Conservation (phyloP, 2,113 vertebrate species). For the Struthio camelus region DNA sequence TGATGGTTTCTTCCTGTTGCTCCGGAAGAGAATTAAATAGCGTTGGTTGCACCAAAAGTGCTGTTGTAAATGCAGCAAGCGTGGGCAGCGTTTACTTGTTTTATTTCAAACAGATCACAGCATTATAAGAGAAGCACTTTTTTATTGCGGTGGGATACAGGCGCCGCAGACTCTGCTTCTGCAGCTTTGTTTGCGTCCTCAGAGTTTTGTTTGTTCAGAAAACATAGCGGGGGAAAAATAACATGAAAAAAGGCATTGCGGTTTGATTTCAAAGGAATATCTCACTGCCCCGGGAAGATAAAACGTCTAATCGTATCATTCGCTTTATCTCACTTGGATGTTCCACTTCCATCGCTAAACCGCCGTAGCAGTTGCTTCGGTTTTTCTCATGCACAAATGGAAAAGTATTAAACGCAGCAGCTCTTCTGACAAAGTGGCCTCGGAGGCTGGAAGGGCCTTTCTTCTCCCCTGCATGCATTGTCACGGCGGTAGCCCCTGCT, state of each 20-base stretch:
- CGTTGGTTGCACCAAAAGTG: background rate
- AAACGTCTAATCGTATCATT: rapidly evolving
- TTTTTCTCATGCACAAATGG: background rate
- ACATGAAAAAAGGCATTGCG: background rate
- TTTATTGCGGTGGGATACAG: background rate
- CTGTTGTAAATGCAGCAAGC: background rate
- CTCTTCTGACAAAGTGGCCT: background rate
- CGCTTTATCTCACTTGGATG: background rate
- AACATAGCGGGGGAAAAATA: background rate
- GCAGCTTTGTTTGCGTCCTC: background rate
- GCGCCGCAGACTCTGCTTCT: background rate
- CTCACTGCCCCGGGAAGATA: background rate
- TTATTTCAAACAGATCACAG: background rate
- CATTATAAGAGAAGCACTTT: background rate
- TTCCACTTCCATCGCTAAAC: background rate
- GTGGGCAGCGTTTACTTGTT: background rate
- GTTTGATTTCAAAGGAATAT: background rate
- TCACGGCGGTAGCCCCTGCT: no score
- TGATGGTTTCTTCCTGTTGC: background rate
- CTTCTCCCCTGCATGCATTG: background rate
- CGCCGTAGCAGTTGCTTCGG: rapidly evolving
- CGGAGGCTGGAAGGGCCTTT: background rate
- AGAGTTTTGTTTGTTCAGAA: background rate
- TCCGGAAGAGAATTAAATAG: background rate
- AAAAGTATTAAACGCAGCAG: background rate